Percentiles rank a stretch among this genome's conserved stretches.
These are phyloP conservation scores for Elephas maximus DNA, from an alignment of 2,113 vertebrate species.

Conservation along the genomic window DNA sequence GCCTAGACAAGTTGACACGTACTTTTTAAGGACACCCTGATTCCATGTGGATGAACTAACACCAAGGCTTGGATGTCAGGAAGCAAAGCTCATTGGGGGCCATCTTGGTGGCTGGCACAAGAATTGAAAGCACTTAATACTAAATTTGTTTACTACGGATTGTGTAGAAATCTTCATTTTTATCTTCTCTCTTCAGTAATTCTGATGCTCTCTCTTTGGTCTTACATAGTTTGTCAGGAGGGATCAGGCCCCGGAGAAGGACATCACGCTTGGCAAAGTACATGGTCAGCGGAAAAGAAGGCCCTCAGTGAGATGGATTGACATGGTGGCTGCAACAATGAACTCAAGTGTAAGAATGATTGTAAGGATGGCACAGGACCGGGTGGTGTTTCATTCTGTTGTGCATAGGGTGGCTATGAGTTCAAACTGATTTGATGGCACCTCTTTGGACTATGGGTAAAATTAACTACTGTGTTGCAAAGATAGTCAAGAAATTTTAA, in stretches of 20 bases:
- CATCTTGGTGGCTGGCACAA: background rate
- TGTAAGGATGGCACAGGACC: too few relatives aligned
- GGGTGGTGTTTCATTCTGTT: too few relatives aligned
- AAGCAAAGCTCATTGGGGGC: background rate
- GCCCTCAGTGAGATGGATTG: too few relatives aligned
- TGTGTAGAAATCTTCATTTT: background rate
- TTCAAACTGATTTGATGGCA: too few relatives aligned
- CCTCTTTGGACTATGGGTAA: background rate
- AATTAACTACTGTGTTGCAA: background rate
- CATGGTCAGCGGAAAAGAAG: too few relatives aligned
- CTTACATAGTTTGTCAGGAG: too few relatives aligned
- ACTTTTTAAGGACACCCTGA: background rate
- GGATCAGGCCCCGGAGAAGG: too few relatives aligned
- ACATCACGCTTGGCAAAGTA: too few relatives aligned
- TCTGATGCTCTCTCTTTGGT: background rate
- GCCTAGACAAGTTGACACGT: too few relatives aligned
- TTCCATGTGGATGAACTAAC: background rate
- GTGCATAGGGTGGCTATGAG: too few relatives aligned
- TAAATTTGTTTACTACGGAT: background rate
- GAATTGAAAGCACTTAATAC: background rate
- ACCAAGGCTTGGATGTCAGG: background rate
- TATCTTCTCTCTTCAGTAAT: background rate
- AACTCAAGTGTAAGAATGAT: too few relatives aligned
- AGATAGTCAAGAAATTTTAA: background rate
- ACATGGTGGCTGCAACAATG: too few relatives aligned